phyloP scores from a whole-genome alignment of 2,888 invertebrate species.

The Pristionchus mayeri region DNA sequence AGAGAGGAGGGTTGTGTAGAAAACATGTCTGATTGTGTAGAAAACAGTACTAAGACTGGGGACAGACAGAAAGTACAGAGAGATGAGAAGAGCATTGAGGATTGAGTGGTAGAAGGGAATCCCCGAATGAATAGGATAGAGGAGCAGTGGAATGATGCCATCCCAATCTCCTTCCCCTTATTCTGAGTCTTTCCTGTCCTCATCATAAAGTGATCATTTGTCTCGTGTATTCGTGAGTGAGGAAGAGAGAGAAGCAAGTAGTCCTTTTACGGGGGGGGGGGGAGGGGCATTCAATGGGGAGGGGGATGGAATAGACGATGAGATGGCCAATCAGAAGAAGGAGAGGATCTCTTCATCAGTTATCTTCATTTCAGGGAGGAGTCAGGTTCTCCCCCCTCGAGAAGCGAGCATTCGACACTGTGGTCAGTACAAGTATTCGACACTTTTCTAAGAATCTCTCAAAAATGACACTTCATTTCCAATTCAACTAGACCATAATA shows the following conservation, averaged over 20 bases:
- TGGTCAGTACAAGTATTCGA: too few relatives aligned
- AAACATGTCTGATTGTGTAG: too few relatives aligned
- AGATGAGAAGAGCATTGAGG: neutral
- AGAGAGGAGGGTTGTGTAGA: too few relatives aligned
- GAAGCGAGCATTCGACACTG: constrained; percentile 55
- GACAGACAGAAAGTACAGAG: neutral
- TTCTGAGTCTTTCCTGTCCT: neutral
- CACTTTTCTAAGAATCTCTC: too few relatives aligned
- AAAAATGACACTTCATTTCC: too few relatives aligned
- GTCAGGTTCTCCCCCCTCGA: constrained; percentile 54
- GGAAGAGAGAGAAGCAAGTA: too few relatives aligned
- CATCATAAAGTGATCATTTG: constrained; percentile 19
- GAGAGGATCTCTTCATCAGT: neutral
- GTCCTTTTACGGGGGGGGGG: too few relatives aligned
- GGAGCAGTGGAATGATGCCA: constrained; percentile 24
- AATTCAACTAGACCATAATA: neutral
- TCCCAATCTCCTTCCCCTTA: neutral
- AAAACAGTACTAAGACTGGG: too few relatives aligned
- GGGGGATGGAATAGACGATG: neutral
- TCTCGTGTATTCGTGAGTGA: constrained; percentile 7
- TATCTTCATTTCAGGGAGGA: constrained; percentile 56
- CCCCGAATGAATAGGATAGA: neutral
- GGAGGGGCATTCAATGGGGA: too few relatives aligned
- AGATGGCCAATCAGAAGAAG: too few relatives aligned
- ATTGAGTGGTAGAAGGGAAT: neutral